Evolutionary conservation across 2,113 vertebrate species (phyloP).

Genomic region (Copsychus sechellarum): DNA sequence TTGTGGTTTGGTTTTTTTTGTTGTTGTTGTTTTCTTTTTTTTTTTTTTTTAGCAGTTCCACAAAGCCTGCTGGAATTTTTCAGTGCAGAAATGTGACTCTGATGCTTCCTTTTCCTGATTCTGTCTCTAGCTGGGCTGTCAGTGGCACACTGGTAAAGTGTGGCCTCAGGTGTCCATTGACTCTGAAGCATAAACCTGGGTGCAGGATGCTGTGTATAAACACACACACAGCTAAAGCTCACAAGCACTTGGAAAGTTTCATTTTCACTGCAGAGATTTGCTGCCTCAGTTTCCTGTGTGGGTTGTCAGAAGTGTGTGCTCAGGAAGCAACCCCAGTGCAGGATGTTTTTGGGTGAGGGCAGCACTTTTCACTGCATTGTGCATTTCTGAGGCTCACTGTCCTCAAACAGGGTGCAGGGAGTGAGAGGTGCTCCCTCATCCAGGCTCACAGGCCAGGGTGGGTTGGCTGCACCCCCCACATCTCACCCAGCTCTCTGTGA

Average conservation of each 20-base stretch:
- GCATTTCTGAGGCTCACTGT: background rate
- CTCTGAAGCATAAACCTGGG: background rate
- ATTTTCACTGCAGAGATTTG: background rate
- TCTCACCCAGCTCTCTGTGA: background rate
- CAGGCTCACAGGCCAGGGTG: background rate
- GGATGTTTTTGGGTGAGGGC: background rate
- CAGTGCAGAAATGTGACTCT: background rate
- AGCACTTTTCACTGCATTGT: background rate
- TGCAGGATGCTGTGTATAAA: background rate
- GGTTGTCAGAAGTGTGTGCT: background rate
- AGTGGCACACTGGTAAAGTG: background rate
- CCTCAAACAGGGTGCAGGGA: background rate
- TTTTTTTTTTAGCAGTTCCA: background rate
- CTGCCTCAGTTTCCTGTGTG: accelerated
- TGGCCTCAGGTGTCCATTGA: background rate
- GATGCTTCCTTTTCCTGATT: background rate
- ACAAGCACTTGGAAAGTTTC: background rate
- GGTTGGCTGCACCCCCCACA: accelerated
- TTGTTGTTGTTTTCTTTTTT: too few species aligned
- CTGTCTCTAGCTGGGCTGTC: background rate
- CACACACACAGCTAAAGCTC: background rate
- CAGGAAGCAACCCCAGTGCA: background rate
- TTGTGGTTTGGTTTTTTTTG: background rate
- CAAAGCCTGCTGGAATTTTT: background rate
- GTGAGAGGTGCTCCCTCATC: background rate